Percentiles rank a stretch among this genome's conserved stretches.
phyloP scores from a whole-genome alignment of 1,140 invertebrate genomes.

The Drosophila punjabiensis region DNA sequence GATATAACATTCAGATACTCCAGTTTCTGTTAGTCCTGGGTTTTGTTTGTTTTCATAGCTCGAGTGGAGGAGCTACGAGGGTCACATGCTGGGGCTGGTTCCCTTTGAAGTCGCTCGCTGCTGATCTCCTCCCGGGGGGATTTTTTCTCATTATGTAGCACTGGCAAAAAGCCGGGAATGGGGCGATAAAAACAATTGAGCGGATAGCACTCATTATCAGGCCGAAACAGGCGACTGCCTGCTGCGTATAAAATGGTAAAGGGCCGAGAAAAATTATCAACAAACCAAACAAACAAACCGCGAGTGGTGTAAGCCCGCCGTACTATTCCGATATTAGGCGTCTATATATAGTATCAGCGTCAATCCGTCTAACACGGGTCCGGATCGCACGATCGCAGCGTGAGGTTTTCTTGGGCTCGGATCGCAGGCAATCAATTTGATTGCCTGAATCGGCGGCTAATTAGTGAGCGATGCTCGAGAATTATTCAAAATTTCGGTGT shows the following conservation, averaged over 20 bases:
- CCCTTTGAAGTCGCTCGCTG: slow-evolving; percentile 66
- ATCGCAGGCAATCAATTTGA: slow-evolving; percentile 75
- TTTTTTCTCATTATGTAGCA: slow-evolving; percentile 61
- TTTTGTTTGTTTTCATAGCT: slow-evolving; percentile 58
- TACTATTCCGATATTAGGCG: slow-evolving; percentile 45
- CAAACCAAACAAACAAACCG: slow-evolving; percentile 58
- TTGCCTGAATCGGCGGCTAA: slow-evolving; percentile 81
- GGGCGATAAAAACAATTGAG: slow-evolving; percentile 58
- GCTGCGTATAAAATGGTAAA: slow-evolving; percentile 71
- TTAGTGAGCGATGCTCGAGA: slow-evolving; percentile 67
- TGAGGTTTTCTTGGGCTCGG: slow-evolving; percentile 36
- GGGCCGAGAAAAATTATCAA: slow-evolving; percentile 77
- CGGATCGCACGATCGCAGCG: slow-evolving; percentile 58
- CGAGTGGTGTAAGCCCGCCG: slow-evolving; percentile 34
- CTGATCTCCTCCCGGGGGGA: slow-evolving; percentile 46
- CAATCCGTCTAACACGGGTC: slow-evolving; percentile 63
- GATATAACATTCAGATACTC: slow-evolving; percentile 26
- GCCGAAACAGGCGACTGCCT: slow-evolving; percentile 55
- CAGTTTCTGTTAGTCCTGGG: slow-evolving; percentile 25
- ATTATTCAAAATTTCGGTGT: slow-evolving; percentile 56
- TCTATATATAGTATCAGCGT: slow-evolving; percentile 74
- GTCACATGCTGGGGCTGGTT: slow-evolving; percentile 66
- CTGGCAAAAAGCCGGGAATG: slow-evolving; percentile 19
- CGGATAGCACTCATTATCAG: slow-evolving; percentile 72
- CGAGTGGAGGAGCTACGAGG: slow-evolving; percentile 40